Evolutionary conservation across 2,888 invertebrate species (phyloP).

Genomic region (Neria commutata): DNA sequence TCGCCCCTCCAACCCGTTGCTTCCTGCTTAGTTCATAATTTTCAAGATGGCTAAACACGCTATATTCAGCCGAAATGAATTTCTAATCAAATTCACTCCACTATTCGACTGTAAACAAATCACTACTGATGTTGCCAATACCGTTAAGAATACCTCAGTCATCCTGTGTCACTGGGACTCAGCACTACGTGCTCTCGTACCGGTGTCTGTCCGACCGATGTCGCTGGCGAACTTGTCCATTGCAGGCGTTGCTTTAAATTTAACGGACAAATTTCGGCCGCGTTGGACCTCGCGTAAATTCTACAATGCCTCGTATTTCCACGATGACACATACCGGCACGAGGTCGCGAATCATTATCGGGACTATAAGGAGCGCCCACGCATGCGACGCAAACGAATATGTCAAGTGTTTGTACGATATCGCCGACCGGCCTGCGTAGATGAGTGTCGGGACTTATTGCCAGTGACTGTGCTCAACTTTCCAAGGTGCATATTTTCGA

Average conservation of each 20-base stretch:
- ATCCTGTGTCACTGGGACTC: too few species aligned
- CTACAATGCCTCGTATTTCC: conserved; percentile 42
- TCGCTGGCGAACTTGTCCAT: conserved; percentile 32
- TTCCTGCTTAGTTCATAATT: too few species aligned
- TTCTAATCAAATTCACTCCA: too few species aligned
- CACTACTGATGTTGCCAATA: too few species aligned
- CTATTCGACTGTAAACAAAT: too few species aligned
- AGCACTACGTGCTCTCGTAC: conserved; percentile 17
- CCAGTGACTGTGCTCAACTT: conserved; percentile 47
- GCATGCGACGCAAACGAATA: conserved; percentile 20
- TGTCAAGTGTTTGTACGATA: conserved; percentile 22
- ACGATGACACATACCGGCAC: conserved; percentile 40
- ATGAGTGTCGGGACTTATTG: conserved; percentile 40
- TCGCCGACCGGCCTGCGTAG: conserved; percentile 13
- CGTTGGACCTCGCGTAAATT: conserved; percentile 44
- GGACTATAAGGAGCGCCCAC: conserved; percentile 46
- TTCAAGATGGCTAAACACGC: too few species aligned
- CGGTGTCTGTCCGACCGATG: too few species aligned
- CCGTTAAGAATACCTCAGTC: too few species aligned
- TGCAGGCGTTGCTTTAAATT: conserved; percentile 38
- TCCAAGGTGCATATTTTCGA: conserved; percentile 42
- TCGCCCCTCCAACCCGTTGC: background rate
- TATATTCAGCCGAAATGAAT: too few species aligned
- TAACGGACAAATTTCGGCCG: conserved; percentile 31
- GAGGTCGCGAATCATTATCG: conserved; percentile 60